Evolutionary conservation across 2,797 vertebrate species (phyloP).

Genomic region (Percopsis omiscomaycus): DNA sequence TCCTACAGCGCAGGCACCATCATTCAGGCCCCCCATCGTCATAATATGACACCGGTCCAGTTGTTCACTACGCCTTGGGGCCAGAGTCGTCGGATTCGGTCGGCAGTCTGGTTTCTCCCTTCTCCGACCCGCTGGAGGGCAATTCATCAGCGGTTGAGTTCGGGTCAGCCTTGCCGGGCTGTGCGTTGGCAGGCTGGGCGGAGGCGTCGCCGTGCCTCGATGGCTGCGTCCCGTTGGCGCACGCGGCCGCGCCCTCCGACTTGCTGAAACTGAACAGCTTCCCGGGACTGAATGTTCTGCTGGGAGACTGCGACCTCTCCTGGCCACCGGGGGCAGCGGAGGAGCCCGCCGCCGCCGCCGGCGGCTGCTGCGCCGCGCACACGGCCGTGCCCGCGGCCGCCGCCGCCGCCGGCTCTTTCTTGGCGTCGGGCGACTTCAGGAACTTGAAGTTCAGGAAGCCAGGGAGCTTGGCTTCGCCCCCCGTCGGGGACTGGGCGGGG

Average conservation of each 20-base stretch:
- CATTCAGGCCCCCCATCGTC: not conserved
- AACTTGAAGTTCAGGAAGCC: slow-evolving; percentile 90
- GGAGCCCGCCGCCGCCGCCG: slow-evolving; percentile 36
- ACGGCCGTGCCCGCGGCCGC: slow-evolving; percentile 28
- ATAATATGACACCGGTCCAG: slow-evolving; percentile 21
- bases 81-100: slow-evolving; percentile 59
- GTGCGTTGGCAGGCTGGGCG: slow-evolving; percentile 48
- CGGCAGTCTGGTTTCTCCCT: slow-evolving; percentile 62
- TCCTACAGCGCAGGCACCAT: slow-evolving; percentile 25
- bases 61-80: slow-evolving; percentile 10
- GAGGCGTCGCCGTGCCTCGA: slow-evolving; percentile 14
- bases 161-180: slow-evolving; percentile 72
- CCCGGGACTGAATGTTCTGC: slow-evolving; percentile 87
- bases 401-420: slow-evolving; percentile 73
- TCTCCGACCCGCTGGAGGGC: slow-evolving; percentile 67
- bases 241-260: slow-evolving; percentile 73
- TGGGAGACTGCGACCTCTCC: slow-evolving; percentile 90
- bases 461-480: slow-evolving; percentile 87
- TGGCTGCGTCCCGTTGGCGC: slow-evolving; percentile 64
- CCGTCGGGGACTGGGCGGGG: slow-evolving; percentile 83
- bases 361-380: not conserved
- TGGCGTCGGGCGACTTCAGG: slow-evolving; percentile 85
- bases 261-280: slow-evolving; percentile 89
- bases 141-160: slow-evolving; percentile 74
- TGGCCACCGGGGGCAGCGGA: slow-evolving; percentile 49